A percentile compares a stretch with the other conserved stretches of the same genome.
Evolutionary conservation across 2,113 vertebrate species (phyloP).

Genomic region (Cebus imitator): DNA sequence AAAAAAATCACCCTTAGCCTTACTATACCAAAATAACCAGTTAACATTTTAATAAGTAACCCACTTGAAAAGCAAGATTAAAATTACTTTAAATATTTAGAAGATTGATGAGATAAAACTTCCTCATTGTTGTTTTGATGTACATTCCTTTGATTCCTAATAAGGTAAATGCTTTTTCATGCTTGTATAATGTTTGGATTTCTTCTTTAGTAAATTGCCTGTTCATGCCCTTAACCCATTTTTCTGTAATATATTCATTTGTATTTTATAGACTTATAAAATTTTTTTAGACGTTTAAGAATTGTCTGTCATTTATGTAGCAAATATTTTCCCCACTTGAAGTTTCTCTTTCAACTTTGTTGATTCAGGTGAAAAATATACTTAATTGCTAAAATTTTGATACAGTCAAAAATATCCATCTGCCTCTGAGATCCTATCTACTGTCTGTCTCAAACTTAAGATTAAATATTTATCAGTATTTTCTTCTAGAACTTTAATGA

Average conservation of each 20-base stretch:
- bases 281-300: background rate
- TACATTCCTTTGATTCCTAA: background rate
- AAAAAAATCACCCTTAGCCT: background rate
- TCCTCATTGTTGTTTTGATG: background rate
- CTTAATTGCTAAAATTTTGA: background rate
- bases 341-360: background rate
- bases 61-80: background rate
- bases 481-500: background rate
- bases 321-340: background rate
- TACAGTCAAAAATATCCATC: background rate
- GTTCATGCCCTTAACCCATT: background rate
- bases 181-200: background rate
- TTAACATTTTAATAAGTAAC: background rate
- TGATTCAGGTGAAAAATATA: background rate
- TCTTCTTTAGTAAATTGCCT: constrained; percentile 19
- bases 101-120: background rate
- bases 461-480: constrained; percentile 6
- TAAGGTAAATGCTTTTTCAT: background rate
- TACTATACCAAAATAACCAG: background rate
- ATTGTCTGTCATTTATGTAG: background rate
- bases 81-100: background rate
- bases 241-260: constrained; percentile 14
- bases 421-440: background rate
- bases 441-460: background rate
- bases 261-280: background rate